phyloP scores from a whole-genome alignment of 2,888 invertebrate genomes.

The Cepaea hortensis region DNA sequence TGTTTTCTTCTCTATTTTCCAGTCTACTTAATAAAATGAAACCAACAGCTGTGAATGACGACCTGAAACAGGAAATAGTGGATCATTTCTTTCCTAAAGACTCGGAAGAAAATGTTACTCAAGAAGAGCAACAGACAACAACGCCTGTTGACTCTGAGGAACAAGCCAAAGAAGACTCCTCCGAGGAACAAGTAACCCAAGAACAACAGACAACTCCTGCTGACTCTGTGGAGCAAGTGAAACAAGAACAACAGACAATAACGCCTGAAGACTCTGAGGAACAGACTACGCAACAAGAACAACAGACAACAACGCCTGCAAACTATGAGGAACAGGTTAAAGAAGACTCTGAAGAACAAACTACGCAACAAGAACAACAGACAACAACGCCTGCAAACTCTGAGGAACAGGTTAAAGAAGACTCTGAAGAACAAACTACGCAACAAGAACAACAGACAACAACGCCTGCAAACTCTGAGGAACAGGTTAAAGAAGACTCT shows the following conservation, averaged over 20 bases:
- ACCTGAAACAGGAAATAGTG: background rate
- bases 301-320: background rate
- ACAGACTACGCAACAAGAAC: background rate
- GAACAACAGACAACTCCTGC: background rate
- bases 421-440: background rate
- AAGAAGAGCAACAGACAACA: background rate
- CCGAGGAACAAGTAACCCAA: background rate
- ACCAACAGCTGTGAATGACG: background rate
- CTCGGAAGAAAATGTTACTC: background rate
- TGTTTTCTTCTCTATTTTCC: background rate
- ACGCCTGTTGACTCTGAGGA: background rate
- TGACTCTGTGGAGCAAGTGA: background rate
- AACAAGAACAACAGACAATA: background rate
- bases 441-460: background rate
- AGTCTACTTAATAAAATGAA: background rate
- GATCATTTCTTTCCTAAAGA: background rate
- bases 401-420: slow-evolving; percentile 2
- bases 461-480: background rate
- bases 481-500: too few species aligned
- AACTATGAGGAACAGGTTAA: too few species aligned
- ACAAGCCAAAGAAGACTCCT: background rate
- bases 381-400: background rate
- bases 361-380: background rate
- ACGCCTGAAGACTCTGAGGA: background rate
- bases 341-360: background rate